phyloP scores from a whole-genome alignment of 1,140 invertebrate genomes.

The Daktulosphaira vitifoliae region DNA sequence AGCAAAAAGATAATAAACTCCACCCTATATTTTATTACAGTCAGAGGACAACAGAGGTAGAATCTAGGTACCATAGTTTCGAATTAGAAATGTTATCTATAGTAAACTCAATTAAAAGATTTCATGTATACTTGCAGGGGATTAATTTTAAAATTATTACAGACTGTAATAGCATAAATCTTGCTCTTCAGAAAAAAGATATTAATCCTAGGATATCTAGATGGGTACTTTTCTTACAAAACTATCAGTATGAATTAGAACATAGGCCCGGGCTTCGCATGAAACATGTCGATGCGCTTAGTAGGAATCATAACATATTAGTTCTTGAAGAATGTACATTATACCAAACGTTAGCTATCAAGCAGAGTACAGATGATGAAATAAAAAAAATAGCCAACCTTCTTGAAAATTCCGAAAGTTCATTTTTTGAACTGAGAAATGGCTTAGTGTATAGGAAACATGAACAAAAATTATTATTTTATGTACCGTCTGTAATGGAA shows the following conservation, averaged over 20 bases:
- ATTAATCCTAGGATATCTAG: neutral
- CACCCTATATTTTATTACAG: constrained; percentile 42
- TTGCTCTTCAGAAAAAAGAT: constrained; percentile 4
- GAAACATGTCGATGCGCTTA: constrained; percentile 4
- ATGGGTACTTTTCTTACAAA: neutral
- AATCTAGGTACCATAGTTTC: constrained; percentile 43
- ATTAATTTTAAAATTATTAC: constrained; percentile 39
- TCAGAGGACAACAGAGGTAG: constrained; percentile 36
- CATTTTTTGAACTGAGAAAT: neutral
- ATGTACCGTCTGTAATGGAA: neutral
- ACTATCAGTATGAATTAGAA: neutral
- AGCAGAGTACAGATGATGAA: neutral
- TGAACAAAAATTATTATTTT: neutral
- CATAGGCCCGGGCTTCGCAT: constrained; percentile 2
- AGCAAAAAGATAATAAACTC: constrained; percentile 18
- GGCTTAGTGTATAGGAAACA: neutral
- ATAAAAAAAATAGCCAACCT: neutral
- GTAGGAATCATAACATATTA: neutral
- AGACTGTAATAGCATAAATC: neutral
- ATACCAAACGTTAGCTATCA: neutral
- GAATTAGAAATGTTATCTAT: constrained; percentile 43
- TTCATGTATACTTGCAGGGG: constrained; percentile 42
- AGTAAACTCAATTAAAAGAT: constrained; percentile 40
- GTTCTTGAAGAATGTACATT: neutral
- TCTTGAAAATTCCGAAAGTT: neutral